phyloP scores from a whole-genome alignment of 2,113 vertebrate genomes.

The Cisticola juncidis region DNA sequence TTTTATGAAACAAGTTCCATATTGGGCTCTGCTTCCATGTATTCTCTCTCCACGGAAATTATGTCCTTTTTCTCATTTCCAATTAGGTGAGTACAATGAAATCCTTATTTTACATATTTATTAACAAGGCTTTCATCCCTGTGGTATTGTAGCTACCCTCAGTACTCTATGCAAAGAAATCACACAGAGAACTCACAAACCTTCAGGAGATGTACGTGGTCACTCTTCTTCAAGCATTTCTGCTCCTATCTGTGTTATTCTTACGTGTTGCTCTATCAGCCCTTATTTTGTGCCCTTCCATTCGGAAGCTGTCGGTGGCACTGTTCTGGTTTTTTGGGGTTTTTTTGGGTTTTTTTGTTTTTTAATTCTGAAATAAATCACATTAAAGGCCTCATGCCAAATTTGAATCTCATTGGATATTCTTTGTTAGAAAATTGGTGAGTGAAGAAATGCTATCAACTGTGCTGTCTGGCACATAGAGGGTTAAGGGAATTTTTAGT shows the following conservation, averaged over 20 bases:
- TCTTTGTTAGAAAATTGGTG: background rate
- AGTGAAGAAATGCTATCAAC: background rate
- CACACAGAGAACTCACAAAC: background rate
- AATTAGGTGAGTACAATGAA: constrained; percentile 71
- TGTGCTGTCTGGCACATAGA: background rate
- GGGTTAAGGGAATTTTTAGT: constrained; percentile 66
- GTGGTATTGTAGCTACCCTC: constrained; percentile 69
- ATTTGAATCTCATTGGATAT: background rate
- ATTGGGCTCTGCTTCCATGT: constrained; percentile 40
- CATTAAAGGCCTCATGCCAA: background rate
- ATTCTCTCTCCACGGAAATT: constrained; percentile 65
- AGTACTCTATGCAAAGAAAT: constrained; percentile 46
- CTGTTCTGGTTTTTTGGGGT: too few species aligned
- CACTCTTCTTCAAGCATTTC: background rate
- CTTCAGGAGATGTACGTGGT: background rate
- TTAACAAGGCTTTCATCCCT: constrained; percentile 69
- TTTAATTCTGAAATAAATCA: background rate
- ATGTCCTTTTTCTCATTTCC: constrained; percentile 65
- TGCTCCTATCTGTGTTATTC: background rate
- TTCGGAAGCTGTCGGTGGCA: background rate
- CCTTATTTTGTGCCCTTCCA: background rate
- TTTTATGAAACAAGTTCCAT: constrained; percentile 37
- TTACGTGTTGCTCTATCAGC: background rate
- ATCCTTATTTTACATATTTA: constrained; percentile 77
- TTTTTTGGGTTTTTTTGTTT: background rate